Evolutionary conservation across 2,113 vertebrate species (phyloP).

Genomic region (Pitta sordida): DNA sequence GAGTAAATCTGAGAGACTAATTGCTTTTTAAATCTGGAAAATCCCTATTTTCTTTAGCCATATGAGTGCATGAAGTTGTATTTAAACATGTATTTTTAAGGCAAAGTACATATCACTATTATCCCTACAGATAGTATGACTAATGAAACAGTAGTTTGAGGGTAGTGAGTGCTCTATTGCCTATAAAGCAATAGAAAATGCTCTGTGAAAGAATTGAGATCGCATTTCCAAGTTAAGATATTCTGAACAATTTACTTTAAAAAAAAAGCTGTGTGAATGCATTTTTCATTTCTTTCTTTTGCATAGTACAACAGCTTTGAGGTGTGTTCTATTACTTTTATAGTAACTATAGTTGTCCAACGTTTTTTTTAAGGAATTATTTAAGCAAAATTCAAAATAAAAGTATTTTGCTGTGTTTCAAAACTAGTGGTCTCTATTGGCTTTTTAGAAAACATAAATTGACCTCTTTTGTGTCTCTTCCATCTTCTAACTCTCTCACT

Average conservation of each 20-base stretch:
- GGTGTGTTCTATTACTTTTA: not conserved
- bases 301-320: not conserved
- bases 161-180: not conserved
- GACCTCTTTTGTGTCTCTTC: not conserved
- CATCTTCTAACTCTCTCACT: not conserved
- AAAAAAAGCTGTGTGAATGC: not conserved
- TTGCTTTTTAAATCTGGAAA: not conserved
- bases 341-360: not conserved
- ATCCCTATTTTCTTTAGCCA: not conserved
- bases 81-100: slow-evolving; percentile 4
- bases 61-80: not conserved
- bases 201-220: not conserved
- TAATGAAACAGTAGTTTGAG: not conserved
- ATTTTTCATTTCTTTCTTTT: not conserved
- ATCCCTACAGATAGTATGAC: not conserved
- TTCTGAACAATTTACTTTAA: not conserved
- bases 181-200: not conserved
- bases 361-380: not conserved
- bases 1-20: not conserved
- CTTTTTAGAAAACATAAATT: not conserved
- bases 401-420: not conserved
- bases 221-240: not conserved
- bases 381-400: not conserved
- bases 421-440: not conserved
- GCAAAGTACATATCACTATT: not conserved